Evolutionary conservation across 2,797 vertebrate genomes (phyloP), one percentile per base, ranked within the genome.

Genomic region (Scarus forsteni): DNA sequence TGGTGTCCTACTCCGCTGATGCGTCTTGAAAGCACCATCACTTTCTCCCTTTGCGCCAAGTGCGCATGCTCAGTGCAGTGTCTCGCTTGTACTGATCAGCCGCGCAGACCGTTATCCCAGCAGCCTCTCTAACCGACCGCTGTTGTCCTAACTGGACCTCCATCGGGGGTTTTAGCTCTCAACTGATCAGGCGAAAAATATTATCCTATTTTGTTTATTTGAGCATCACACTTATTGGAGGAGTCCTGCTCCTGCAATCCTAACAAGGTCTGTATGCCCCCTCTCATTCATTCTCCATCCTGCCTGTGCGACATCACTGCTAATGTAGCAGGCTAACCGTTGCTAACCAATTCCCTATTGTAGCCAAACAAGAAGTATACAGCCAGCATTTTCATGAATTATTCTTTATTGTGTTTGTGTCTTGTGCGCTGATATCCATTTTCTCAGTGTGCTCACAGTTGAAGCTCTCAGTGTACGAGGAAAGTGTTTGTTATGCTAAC

Each of bases 251-350:
- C 19, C 38, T 54, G 46, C 57, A 10, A 16, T 13, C 35, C 34
- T 27, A 75, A 78, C 57, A 65, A 89, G 92, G 89, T 90, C 83
- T 80, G 90, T 91, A 60, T 69, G 46, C 54, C 36, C 77, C 70
- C 42, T 49, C 63, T 81, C 83, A 83, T 79, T 90, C 87, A 88
- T 83, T 80, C 79, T 62, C 61, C 81, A 73, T 75, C 76, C 46
- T 51, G 52, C 46, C 71, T 58, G 76, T 61, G 80, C 73, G 83
- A 84, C 77, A 85, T 77, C 51, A 7, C 48, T 44, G 87, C 79
- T 75, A 75, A 78, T 54, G 16, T 66, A 73, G 63, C 74, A 7
- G 58, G 90, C 84, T 88, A 85, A 66, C 68, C 3, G 45, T 51
- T 36, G 40, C 56, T 55, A 44, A 77, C 45, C 51, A 27, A 27